Base-by-base conservation (phyloP, 2,888 invertebrate species). In the Cerastoderma edule region DNA sequence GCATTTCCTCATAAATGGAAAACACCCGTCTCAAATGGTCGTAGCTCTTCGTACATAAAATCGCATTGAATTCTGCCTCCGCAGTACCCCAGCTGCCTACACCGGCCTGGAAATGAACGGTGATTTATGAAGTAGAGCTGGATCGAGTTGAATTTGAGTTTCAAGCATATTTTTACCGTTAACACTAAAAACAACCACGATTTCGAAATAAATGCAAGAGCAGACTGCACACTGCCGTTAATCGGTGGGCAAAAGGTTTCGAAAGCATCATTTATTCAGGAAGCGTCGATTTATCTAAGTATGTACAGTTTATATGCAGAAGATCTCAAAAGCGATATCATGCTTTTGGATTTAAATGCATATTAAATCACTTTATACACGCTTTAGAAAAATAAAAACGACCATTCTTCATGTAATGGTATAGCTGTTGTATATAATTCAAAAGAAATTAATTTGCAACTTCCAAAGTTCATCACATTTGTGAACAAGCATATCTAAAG, bases 51-150 rank as follows among this genome's bases (percentile, higher is more conserved):
- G 80, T 65, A 74, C 88, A 88, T 63, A 91, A 76, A 27, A 91
- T 80, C n/a, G 81, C 72, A 80, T 89, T 89, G 63, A 91, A 78
- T 4, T 82, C 87, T 6, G 88, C 84, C 72, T 91, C 91, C 16
- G 90, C 89, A 10, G 91, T 91, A 2, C 91, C 91, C 72, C 85
- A 79, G 22, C 83, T 73, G 0, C 74, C 85, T 35, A 88, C 86
- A 24, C 90, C 91, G 28, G 90, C 91, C 90, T 90, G 72, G 3
- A 54, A 27, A 6, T 16, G 22, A 50, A 10, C 6, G 22, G 22
- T 6, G 5, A 50, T 16, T 50, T 13, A 16, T n/a, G 22, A 50
- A 50, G 39, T 16, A 8, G 16, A 10, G 16, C 16, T 39, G 16
- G 16, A 16, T 8, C 16, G 39, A 39, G 16, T 10, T 39, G 8